phyloP scores from a whole-genome alignment of 2,888 invertebrate species.

The Drosophila mercatorum region DNA sequence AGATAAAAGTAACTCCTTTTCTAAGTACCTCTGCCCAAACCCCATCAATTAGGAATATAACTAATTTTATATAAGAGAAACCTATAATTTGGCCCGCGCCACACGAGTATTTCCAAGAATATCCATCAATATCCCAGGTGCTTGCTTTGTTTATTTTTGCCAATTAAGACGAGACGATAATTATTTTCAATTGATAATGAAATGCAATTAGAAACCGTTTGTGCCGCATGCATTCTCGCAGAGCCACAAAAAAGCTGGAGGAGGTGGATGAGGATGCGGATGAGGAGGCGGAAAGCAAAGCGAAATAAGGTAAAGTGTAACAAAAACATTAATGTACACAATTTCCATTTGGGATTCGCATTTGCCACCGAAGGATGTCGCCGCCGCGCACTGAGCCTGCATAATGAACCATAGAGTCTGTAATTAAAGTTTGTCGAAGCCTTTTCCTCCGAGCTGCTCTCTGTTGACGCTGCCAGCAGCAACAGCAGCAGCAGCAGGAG shows the following conservation, averaged over 20 bases:
- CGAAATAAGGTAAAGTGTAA: conserved; percentile 46
- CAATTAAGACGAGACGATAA: conserved; percentile 17
- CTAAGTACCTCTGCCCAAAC: neutral
- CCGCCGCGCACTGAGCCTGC: conserved; percentile 35
- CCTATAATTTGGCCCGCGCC: too few relatives aligned
- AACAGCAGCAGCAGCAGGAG: conserved; percentile 29
- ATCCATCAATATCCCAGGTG: neutral
- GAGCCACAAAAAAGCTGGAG: conserved; percentile 7
- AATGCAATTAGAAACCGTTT: conserved; percentile 71
- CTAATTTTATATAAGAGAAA: too few relatives aligned
- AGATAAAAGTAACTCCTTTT: neutral
- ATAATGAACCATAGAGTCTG: conserved; percentile 64
- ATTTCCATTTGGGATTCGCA: conserved; percentile 39
- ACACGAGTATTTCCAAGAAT: neutral
- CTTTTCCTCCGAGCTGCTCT: conserved; percentile 28
- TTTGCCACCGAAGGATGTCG: conserved; percentile 23
- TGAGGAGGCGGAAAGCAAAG: neutral
- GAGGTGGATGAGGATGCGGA: neutral
- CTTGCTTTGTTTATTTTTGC: conserved; percentile 8
- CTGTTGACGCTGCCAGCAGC: conserved; percentile 36
- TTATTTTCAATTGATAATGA: conserved; percentile 66
- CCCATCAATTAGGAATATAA: too few relatives aligned
- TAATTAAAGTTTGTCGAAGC: conserved; percentile 75
- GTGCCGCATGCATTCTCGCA: conserved; percentile 29
- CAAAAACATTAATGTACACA: conserved; percentile 70